phyloP scores from a whole-genome alignment of 2,797 vertebrate species.

The Microcaecilia unicolor region DNA sequence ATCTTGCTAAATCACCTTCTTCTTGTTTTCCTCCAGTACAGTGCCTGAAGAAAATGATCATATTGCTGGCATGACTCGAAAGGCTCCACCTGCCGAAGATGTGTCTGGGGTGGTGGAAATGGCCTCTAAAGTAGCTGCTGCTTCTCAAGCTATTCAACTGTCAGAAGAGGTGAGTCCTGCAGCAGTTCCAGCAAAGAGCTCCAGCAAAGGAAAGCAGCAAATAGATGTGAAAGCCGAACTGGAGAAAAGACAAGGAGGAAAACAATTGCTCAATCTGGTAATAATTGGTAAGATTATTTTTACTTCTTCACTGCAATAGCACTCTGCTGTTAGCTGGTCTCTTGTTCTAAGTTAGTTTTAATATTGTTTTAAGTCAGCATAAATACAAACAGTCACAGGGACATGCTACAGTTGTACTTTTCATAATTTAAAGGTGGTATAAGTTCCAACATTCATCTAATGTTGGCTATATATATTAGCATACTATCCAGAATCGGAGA shows the following conservation, averaged over 20 bases:
- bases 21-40: conserved; percentile 30
- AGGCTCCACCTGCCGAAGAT: conserved; percentile 53
- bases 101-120: conserved; percentile 38
- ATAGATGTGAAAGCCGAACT: conserved; percentile 83
- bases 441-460: no score
- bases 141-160: conserved; percentile 31
- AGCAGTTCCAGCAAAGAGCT: conserved; percentile 57
- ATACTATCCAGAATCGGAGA: no score
- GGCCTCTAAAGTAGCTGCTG: conserved; percentile 43
- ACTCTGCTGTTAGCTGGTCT: no score
- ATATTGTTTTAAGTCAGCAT: no score
- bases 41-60: conserved; percentile 73
- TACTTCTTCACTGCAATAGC: no score
- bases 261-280: conserved; percentile 87
- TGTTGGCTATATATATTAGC: no score
- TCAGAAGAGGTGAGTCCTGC: conserved; percentile 55
- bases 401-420: no score
- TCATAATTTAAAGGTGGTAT: no score
- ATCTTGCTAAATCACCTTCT: no score
- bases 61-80: conserved; percentile 31
- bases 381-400: no score
- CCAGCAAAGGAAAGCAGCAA: conserved; percentile 72
- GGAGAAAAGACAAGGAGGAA: conserved; percentile 92
- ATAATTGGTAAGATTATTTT: conserved; percentile 98
- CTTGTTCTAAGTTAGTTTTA: no score